These are phyloP conservation scores for Gymnosoma rotundatum DNA, from an alignment of 2,888 invertebrate genomes.

Conservation along the genomic window DNA sequence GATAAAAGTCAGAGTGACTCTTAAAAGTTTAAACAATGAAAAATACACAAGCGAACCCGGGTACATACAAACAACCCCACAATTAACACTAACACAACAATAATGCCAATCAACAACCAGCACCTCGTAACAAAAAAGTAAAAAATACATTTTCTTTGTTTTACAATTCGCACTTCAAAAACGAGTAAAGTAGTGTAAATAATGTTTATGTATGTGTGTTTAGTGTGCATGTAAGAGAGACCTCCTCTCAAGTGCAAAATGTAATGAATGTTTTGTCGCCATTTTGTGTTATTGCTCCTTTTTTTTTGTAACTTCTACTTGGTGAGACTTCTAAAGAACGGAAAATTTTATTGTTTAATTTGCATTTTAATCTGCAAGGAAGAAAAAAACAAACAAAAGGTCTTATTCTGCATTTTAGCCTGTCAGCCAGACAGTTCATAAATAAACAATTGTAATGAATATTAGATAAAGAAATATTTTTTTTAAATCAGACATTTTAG, in stretches of 20 bases:
- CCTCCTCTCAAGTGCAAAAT: constrained; percentile 26
- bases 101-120: no score
- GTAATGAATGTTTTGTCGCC: constrained; percentile 46
- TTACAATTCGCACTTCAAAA: no score
- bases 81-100: no score
- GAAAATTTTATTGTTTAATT: not conserved
- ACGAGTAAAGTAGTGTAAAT: no score
- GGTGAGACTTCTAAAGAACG: not conserved
- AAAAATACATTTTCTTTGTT: no score
- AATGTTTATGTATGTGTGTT: not conserved
- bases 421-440: constrained; percentile 7
- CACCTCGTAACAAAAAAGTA: no score
- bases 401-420: constrained; percentile 19
- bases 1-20: constrained; percentile 26
- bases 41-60: not conserved
- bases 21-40: constrained; percentile 34
- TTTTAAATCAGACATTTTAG: no score
- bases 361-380: not conserved
- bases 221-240: no score
- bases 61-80: no score
- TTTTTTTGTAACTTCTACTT: not conserved
- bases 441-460: constrained; percentile 1
- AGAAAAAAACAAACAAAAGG: not conserved
- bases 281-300: constrained; percentile 9
- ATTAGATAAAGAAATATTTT: no score